A percentile compares a stretch with the other conserved stretches of the same genome.
phyloP scores from a whole-genome alignment of 2,888 invertebrate genomes.

The Drosophila neutralis region DNA sequence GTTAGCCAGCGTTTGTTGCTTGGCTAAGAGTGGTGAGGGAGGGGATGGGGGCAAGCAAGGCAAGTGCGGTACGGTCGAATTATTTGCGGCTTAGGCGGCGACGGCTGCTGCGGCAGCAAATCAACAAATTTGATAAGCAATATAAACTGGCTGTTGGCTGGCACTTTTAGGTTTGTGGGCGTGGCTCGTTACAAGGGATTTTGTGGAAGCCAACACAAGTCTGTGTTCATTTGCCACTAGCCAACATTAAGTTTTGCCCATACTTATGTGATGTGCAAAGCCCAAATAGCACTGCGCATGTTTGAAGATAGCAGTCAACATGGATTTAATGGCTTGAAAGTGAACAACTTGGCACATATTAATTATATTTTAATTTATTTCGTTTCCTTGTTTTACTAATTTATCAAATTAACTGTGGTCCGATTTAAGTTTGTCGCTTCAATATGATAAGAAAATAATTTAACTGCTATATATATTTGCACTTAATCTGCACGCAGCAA shows the following conservation, averaged over 20 bases:
- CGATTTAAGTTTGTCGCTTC: not conserved
- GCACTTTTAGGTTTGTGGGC: slow-evolving; percentile 12
- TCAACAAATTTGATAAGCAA: slow-evolving; percentile 81
- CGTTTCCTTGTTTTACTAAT: not conserved
- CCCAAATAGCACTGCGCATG: slow-evolving; percentile 10
- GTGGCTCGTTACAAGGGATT: slow-evolving; percentile 67
- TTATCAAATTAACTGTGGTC: not conserved
- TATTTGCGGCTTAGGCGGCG: slow-evolving; percentile 71
- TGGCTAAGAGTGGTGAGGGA: slow-evolving; percentile 3
- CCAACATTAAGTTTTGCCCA: slow-evolving; percentile 33
- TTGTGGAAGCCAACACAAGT: slow-evolving; percentile 47
- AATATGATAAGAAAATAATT: slow-evolving; percentile 1
- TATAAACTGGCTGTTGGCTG: slow-evolving; percentile 61
- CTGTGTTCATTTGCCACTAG: slow-evolving; percentile 25
- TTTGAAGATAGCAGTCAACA: slow-evolving; percentile 28
- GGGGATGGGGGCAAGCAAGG: not conserved
- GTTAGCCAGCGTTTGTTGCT: slow-evolving; percentile 51
- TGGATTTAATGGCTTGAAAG: slow-evolving; percentile 14
- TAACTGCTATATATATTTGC: not conserved
- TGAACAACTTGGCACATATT: slow-evolving; percentile 22
- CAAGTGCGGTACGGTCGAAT: slow-evolving; percentile 43
- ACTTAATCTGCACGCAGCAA: not conserved
- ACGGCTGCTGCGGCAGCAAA: slow-evolving; percentile 70
- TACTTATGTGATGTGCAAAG: slow-evolving; percentile 35
- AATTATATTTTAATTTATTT: slow-evolving; percentile 23